Conservation (phyloP, 2,888 invertebrate species). For the Sarcophaga carnaria region DNA sequence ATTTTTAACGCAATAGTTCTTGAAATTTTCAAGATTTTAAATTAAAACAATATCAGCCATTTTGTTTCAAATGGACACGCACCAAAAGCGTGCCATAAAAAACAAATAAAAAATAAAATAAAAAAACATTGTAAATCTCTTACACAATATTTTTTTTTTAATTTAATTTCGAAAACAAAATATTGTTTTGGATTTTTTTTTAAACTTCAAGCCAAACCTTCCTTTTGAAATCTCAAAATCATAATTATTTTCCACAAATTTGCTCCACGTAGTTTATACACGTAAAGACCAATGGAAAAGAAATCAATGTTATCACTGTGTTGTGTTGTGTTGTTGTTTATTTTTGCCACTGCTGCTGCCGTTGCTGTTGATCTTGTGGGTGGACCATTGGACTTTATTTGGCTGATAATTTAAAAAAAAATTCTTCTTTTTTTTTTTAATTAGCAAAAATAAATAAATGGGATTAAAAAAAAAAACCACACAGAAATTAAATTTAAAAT, state of each 20-base stretch:
- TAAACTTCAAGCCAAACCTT: slow-evolving; percentile 20
- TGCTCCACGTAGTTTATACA: slow-evolving; percentile 41
- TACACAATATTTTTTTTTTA: neutral
- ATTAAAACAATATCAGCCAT: neutral
- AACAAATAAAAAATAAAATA: no score
- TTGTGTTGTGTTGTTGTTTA: neutral
- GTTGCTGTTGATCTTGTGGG: slow-evolving; percentile 65
- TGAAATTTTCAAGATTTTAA: neutral
- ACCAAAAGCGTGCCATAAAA: slow-evolving; percentile 40
- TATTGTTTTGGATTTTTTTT: neutral
- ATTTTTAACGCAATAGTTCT: neutral
- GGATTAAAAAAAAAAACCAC: slow-evolving; percentile 2
- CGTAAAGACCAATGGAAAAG: slow-evolving; percentile 11
- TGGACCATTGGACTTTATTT: slow-evolving; percentile 69
- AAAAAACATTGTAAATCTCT: neutral
- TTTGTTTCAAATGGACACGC: slow-evolving; percentile 36
- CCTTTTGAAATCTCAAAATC: slow-evolving; percentile 8
- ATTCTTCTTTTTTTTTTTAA: slow-evolving; percentile 37
- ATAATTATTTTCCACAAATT: slow-evolving; percentile 18
- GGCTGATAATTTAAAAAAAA: slow-evolving; percentile 48
- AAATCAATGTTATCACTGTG: slow-evolving; percentile 62
- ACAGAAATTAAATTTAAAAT: slow-evolving; percentile 44
- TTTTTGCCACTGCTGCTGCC: slow-evolving; percentile 36
- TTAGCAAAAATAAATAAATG: slow-evolving; percentile 50
- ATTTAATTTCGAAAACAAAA: neutral